A percentile compares a stretch with the other conserved stretches of the same genome.
Conservation (phyloP, 2,888 invertebrate species). For the Protophormia terraenovae region DNA sequence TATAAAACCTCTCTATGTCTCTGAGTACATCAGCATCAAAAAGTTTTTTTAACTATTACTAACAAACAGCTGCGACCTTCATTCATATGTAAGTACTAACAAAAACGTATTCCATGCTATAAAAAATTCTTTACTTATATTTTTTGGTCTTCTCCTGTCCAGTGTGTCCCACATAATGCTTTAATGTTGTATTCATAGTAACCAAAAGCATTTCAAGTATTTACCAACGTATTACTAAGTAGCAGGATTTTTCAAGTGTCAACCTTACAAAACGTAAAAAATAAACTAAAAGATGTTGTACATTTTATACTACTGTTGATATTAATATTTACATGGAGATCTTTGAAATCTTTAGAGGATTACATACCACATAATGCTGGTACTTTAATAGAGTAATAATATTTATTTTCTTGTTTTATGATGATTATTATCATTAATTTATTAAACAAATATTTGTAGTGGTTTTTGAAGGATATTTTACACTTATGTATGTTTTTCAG, state of each 20-base stretch:
- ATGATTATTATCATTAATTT: background rate
- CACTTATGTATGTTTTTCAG: background rate
- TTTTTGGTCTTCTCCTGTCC: background rate
- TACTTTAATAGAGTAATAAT: background rate
- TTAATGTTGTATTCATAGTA: background rate
- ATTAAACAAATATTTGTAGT: constrained; percentile 10
- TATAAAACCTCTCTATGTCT: no score
- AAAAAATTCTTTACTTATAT: background rate
- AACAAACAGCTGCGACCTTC: constrained; percentile 5
- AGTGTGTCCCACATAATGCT: background rate
- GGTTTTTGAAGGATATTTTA: background rate
- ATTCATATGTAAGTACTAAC: background rate
- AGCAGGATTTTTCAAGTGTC: constrained; percentile 55
- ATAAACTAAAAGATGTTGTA: no score
- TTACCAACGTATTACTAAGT: constrained; percentile 25
- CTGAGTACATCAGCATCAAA: no score
- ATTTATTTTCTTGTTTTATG: background rate
- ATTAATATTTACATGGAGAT: background rate
- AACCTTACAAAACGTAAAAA: constrained; percentile 46
- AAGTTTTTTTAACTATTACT: background rate
- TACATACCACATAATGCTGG: background rate
- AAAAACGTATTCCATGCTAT: background rate
- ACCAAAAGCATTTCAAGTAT: constrained; percentile 21
- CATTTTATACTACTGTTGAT: background rate
- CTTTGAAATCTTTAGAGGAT: constrained; percentile 7